A percentile compares a stretch with the other conserved stretches of the same genome.
Evolutionary conservation across 2,888 invertebrate species (phyloP).

Genomic region (Synergus umbraculus): DNA sequence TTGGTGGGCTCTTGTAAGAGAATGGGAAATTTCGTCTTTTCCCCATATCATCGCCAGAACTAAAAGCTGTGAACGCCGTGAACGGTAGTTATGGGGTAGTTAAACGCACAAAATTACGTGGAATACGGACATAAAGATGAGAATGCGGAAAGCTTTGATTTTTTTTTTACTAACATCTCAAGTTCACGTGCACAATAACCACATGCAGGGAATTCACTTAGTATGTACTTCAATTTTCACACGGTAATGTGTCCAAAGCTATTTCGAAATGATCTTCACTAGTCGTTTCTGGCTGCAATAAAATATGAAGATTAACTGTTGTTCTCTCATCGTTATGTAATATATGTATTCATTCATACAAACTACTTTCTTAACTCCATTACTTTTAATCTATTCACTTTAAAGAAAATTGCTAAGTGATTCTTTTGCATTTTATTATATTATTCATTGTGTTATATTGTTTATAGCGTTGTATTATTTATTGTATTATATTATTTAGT

Average conservation of each 20-base stretch:
- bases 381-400: neutral
- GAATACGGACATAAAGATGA: constrained; percentile 36
- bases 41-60: constrained; percentile 37
- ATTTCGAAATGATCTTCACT: constrained; percentile 31
- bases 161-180: constrained; percentile 39
- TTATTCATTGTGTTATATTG: no score
- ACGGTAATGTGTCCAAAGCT: constrained; percentile 40
- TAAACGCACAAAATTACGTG: constrained; percentile 39
- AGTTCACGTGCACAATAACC: constrained; percentile 38
- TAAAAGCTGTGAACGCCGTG: constrained; percentile 28
- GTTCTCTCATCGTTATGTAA: constrained; percentile 15
- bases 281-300: constrained; percentile 35
- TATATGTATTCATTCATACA: constrained; percentile 11
- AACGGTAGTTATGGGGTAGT: constrained; percentile 33
- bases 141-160: constrained; percentile 38
- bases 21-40: constrained; percentile 30
- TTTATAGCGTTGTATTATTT: no score
- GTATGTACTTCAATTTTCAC: constrained; percentile 30
- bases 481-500: no score
- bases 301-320: constrained; percentile 38
- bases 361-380: neutral
- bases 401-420: no score
- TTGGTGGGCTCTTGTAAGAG: constrained; percentile 19
- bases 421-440: no score
- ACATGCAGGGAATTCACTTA: constrained; percentile 38